Evolutionary conservation across 2,113 vertebrate species (phyloP).

Genomic region (Phylloscopus whistleri): DNA sequence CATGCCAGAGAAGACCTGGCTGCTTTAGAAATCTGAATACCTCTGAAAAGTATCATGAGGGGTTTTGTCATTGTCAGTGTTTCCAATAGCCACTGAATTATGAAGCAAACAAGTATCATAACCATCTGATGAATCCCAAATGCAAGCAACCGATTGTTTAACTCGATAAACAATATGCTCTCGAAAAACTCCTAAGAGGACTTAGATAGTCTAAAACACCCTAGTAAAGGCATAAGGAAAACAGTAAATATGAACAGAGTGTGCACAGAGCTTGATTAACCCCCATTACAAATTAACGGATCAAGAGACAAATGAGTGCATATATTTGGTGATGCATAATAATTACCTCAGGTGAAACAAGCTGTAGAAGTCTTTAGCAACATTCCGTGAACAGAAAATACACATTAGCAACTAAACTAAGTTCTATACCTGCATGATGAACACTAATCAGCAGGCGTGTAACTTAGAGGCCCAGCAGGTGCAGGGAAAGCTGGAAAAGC

Average conservation of each 20-base stretch:
- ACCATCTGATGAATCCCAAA: neutral
- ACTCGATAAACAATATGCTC: neutral
- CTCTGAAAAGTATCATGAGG: neutral
- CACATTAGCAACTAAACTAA: neutral
- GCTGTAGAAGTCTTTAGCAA: slow-evolving; percentile 6
- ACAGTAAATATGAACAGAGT: neutral
- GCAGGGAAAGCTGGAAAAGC: neutral
- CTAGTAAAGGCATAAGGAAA: slow-evolving; percentile 7
- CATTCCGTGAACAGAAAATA: slow-evolving; percentile 22
- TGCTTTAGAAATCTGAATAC: neutral
- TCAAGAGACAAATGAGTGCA: slow-evolving; percentile 46
- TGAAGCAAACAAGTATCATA: neutral
- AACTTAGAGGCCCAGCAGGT: neutral
- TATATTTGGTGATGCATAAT: slow-evolving; percentile 39
- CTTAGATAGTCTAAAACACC: neutral
- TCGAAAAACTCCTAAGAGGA: neutral
- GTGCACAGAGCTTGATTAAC: slow-evolving; percentile 46
- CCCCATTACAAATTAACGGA: slow-evolving; percentile 41
- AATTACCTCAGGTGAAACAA: slow-evolving; percentile 34
- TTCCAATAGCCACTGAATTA: neutral
- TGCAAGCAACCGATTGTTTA: neutral
- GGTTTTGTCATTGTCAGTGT: neutral
- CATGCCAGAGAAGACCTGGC: neutral
- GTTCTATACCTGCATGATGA: slow-evolving; percentile 18
- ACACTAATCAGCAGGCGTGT: neutral